Evolutionary conservation across 2,888 invertebrate species (phyloP).

Genomic region (Drosophila tanythrix): DNA sequence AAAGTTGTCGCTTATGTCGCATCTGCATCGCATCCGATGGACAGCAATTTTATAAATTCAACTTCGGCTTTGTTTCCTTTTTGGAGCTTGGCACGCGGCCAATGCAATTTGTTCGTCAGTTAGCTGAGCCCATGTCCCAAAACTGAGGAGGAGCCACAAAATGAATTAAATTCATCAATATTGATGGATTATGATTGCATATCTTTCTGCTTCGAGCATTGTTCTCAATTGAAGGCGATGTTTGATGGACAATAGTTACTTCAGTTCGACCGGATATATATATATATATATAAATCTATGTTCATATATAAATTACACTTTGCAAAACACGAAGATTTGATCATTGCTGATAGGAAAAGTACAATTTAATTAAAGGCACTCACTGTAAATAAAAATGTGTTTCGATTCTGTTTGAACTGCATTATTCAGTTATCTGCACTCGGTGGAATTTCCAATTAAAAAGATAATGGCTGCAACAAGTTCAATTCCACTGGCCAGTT

Average conservation of each 20-base stretch:
- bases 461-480: slow-evolving; percentile 34
- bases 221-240: not conserved
- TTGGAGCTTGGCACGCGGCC: slow-evolving; percentile 51
- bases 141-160: slow-evolving; percentile 41
- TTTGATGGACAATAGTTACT: not conserved
- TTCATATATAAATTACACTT: not conserved
- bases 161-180: slow-evolving; percentile 39
- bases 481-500: slow-evolving; percentile 15
- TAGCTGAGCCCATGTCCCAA: slow-evolving; percentile 14
- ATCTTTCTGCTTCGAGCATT: not conserved
- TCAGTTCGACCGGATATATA: not conserved
- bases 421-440: slow-evolving; percentile 10
- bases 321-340: not conserved
- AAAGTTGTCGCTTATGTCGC: slow-evolving; percentile 54
- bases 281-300: not conserved
- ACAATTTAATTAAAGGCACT: not conserved
- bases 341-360: not conserved
- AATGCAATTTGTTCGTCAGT: slow-evolving; percentile 37
- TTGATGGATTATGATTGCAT: slow-evolving; percentile 44
- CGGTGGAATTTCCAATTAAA: slow-evolving; percentile 34
- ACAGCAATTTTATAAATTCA: slow-evolving; percentile 49
- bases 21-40: slow-evolving; percentile 52
- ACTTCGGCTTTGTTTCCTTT: slow-evolving; percentile 3
- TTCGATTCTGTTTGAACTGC: not conserved
- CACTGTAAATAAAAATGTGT: not conserved